Evolutionary conservation across 2,113 vertebrate genomes (phyloP).

Genomic region (Gambusia affinis): DNA sequence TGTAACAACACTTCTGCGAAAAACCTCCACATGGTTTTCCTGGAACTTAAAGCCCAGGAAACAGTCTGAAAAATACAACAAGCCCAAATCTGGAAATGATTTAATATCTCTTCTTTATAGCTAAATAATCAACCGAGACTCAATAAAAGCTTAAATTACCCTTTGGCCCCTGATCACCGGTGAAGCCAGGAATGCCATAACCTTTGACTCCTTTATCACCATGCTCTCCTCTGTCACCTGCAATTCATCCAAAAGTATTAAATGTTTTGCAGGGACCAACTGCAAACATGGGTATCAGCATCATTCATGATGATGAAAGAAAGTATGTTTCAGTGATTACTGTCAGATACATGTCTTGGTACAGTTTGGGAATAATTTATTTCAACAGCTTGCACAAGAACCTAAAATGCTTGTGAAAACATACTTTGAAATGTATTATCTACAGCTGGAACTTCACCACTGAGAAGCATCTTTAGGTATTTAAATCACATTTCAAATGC

Average conservation of each 20-base stretch:
- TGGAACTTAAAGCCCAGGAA: constrained; percentile 7
- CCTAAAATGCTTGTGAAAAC: constrained; percentile 29
- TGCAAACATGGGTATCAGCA: background rate
- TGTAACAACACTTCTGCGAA: background rate
- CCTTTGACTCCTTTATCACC: constrained; percentile 74
- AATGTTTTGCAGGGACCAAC: background rate
- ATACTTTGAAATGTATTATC: background rate
- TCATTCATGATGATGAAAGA: constrained; percentile 34
- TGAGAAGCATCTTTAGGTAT: too few species aligned
- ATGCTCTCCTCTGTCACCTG: constrained; percentile 75
- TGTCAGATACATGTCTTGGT: constrained; percentile 48
- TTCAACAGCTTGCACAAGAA: constrained; percentile 40
- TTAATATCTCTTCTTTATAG: constrained; percentile 2
- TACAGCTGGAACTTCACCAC: background rate
- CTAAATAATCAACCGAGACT: constrained; percentile 7
- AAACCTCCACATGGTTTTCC: background rate
- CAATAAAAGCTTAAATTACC: constrained; percentile 53
- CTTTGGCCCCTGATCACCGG: constrained; percentile 70
- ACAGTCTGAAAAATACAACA: constrained; percentile 9
- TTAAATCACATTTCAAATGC: too few species aligned
- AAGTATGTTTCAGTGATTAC: constrained; percentile 52
- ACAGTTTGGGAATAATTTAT: constrained; percentile 60
- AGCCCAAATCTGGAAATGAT: constrained; percentile 4
- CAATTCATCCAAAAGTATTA: constrained; percentile 27
- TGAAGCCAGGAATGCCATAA: constrained; percentile 65